A percentile compares a stretch with the other conserved stretches of the same genome.
These are phyloP conservation scores for Bagarius yarrelli DNA, from an alignment of 2,113 vertebrate species.

Conservation along the genomic window DNA sequence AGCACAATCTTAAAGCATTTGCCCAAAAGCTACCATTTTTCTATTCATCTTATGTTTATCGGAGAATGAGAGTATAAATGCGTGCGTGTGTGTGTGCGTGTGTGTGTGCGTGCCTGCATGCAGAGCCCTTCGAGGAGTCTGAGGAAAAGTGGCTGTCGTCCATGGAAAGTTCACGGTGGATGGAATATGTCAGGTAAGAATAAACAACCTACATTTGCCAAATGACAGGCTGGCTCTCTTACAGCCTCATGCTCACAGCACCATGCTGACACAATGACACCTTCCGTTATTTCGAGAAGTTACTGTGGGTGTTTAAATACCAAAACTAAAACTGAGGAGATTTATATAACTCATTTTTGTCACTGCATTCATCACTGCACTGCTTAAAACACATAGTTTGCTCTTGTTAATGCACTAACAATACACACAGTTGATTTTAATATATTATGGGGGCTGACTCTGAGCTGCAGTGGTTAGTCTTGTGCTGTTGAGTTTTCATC, in stretches of 20 bases:
- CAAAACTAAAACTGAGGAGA: not conserved
- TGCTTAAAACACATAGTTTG: not conserved
- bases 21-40: not conserved
- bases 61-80: too few species aligned
- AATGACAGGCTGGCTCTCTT: slow-evolving; percentile 1
- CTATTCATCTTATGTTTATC: slow-evolving; percentile 3
- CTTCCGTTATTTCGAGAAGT: slow-evolving; percentile 16
- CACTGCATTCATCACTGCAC: not conserved
- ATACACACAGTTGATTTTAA: not conserved
- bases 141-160: slow-evolving; percentile 94
- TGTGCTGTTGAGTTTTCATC: too few species aligned
- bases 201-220: slow-evolving; percentile 34
- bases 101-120: slow-evolving; percentile 33
- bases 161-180: slow-evolving; percentile 88
- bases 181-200: slow-evolving; percentile 87
- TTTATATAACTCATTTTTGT: not conserved
- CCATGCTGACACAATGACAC: not conserved
- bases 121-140: slow-evolving; percentile 88
- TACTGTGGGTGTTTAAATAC: slow-evolving; percentile 6
- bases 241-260: slow-evolving; percentile 19
- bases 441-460: too few species aligned
- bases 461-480: too few species aligned
- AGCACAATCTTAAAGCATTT: not conserved
- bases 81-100: not conserved
- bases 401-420: not conserved